phyloP scores from a whole-genome alignment of 2,797 vertebrate genomes.

The Percopsis omiscomaycus region DNA sequence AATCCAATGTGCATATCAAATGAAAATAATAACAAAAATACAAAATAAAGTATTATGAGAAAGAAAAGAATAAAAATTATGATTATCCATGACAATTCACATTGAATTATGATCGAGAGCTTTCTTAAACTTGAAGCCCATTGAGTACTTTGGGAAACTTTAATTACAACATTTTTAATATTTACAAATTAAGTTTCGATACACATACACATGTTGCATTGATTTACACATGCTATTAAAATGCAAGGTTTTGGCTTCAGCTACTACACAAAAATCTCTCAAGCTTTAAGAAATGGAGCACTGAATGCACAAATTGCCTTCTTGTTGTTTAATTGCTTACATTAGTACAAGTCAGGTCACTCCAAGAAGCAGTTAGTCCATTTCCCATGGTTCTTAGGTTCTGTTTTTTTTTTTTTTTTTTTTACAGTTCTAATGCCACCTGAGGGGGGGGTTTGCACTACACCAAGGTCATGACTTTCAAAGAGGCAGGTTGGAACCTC shows the following conservation, averaged over 20 bases:
- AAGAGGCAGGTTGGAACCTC: slow-evolving; percentile 88
- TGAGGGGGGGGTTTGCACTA: slow-evolving; percentile 56
- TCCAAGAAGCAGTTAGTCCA: slow-evolving; percentile 12
- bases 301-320: not conserved
- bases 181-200: slow-evolving; percentile 50
- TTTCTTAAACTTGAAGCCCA: slow-evolving; percentile 25
- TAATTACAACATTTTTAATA: slow-evolving; percentile 44
- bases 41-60: slow-evolving; percentile 16
- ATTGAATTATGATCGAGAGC: slow-evolving; percentile 28
- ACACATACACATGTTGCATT: no score
- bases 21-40: slow-evolving; percentile 20
- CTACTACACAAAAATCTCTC: slow-evolving; percentile 1
- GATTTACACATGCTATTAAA: slow-evolving; percentile 44
- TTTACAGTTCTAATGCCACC: slow-evolving; percentile 31
- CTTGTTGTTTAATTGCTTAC: not conserved
- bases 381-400: slow-evolving; percentile 28
- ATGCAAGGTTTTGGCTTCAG: slow-evolving; percentile 30
- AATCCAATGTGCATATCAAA: slow-evolving; percentile 35
- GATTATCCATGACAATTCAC: slow-evolving; percentile 11
- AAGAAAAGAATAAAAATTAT: slow-evolving; percentile 36
- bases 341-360: not conserved
- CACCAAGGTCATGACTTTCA: slow-evolving; percentile 96
- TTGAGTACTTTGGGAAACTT: not conserved
- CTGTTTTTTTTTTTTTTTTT: slow-evolving; percentile 1
- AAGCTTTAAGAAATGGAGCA: slow-evolving; percentile 8